Percentiles rank a stretch among this genome's conserved stretches.
phyloP scores from a whole-genome alignment of 2,797 vertebrate genomes.

The Sebastes cheni region DNA sequence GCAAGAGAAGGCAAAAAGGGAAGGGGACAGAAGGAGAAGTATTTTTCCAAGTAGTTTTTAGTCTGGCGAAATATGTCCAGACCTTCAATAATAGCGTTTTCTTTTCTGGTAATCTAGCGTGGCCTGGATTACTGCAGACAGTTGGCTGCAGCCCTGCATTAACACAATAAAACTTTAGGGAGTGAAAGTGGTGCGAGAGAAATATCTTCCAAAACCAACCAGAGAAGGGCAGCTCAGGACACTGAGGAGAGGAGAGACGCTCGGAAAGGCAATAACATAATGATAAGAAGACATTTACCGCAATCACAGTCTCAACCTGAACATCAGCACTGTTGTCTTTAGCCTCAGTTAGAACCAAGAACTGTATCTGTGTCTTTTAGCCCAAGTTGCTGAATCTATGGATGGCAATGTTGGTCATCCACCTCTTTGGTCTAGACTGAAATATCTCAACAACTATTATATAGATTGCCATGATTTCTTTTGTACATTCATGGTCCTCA shows the following conservation, averaged over 20 bases:
- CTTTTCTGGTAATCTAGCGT: constrained; percentile 70
- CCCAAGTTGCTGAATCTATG: neutral
- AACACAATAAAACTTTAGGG: constrained; percentile 64
- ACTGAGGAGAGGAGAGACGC: constrained; percentile 6
- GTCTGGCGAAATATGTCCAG: constrained; percentile 12
- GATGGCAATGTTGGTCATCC: neutral
- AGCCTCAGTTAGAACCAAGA: neutral
- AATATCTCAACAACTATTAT: neutral
- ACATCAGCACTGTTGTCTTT: neutral
- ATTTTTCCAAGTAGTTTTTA: constrained; percentile 46
- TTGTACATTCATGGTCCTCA: neutral
- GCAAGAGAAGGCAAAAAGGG: constrained; percentile 14
- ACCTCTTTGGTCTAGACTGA: neutral
- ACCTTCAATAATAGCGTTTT: constrained; percentile 58
- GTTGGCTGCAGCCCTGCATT: constrained; percentile 57
- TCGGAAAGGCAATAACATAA: neutral
- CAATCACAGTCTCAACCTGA: neutral
- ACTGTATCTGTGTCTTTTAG: neutral
- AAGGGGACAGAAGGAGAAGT: constrained; percentile 54
- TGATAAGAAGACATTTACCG: neutral
- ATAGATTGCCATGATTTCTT: neutral
- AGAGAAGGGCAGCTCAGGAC: constrained; percentile 55
- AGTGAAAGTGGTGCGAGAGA: constrained; percentile 49
- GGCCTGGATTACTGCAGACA: constrained; percentile 51
- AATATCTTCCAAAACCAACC: constrained; percentile 36